Conservation (phyloP, 2,888 invertebrate species). For the Scaptomyza flava region DNA sequence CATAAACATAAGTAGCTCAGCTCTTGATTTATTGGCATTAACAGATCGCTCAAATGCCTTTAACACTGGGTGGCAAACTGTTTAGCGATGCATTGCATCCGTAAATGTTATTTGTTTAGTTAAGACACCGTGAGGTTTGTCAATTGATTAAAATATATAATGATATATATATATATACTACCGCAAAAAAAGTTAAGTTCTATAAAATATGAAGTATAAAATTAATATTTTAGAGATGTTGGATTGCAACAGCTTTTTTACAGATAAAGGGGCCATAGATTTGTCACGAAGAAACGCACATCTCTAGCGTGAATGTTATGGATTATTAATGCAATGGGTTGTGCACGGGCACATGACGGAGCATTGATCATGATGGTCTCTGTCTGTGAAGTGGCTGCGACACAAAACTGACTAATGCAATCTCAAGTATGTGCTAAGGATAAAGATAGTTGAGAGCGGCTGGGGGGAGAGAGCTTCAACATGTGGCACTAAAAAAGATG, state of each 20-base stretch:
- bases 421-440: conserved; percentile 76
- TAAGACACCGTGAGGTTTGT: neutral
- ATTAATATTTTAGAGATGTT: too few relatives aligned
- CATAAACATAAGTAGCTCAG: conserved; percentile 1
- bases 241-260: too few relatives aligned
- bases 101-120: neutral
- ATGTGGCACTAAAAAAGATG: conserved; percentile 64
- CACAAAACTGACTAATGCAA: conserved; percentile 74
- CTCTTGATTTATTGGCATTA: conserved; percentile 80
- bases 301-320: conserved; percentile 42
- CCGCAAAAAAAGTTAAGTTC: too few relatives aligned
- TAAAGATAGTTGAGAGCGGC: conserved; percentile 23
- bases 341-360: conserved; percentile 67
- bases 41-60: conserved; percentile 69
- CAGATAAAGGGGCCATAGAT: too few relatives aligned
- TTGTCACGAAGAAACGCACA: conserved; percentile 4
- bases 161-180: too few relatives aligned
- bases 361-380: conserved; percentile 71
- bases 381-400: conserved; percentile 51
- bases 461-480: conserved; percentile 55
- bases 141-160: neutral
- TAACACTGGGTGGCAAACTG: conserved; percentile 70
- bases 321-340: conserved; percentile 82
- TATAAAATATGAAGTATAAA: too few relatives aligned
- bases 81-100: conserved; percentile 48